Evolutionary conservation across 2,797 vertebrate species (phyloP).

Genomic region (Peromyscus eremicus): DNA sequence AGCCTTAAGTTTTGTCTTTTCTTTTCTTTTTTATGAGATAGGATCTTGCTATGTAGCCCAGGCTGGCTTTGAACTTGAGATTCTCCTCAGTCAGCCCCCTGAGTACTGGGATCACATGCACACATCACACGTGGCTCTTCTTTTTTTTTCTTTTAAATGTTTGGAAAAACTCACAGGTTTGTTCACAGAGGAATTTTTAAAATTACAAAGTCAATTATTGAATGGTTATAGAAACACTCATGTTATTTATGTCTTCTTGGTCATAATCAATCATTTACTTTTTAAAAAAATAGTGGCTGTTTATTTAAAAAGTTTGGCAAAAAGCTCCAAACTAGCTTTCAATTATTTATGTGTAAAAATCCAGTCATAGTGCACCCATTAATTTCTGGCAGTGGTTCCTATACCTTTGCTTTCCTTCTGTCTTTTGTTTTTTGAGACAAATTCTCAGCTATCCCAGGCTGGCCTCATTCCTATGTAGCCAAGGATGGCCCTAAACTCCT

Average conservation of each 20-base stretch:
- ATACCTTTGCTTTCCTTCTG: neutral
- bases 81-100: neutral
- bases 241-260: neutral
- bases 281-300: neutral
- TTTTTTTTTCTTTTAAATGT: neutral
- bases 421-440: neutral
- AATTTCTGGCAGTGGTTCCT: neutral
- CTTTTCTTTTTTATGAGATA: neutral
- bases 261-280: neutral
- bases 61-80: neutral
- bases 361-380: neutral
- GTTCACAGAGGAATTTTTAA: neutral
- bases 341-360: neutral
- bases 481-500: neutral
- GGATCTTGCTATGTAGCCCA: neutral
- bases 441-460: neutral
- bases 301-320: neutral
- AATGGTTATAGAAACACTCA: neutral
- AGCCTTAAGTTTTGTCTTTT: neutral
- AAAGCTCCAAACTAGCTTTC: neutral
- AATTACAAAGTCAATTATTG: neutral
- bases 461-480: neutral
- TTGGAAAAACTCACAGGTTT: neutral
- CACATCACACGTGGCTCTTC: too few species aligned
- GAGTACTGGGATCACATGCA: neutral